These are phyloP conservation scores for Drosophila pseudotakahashii DNA, from an alignment of 2,888 invertebrate species.

Conservation along the genomic window DNA sequence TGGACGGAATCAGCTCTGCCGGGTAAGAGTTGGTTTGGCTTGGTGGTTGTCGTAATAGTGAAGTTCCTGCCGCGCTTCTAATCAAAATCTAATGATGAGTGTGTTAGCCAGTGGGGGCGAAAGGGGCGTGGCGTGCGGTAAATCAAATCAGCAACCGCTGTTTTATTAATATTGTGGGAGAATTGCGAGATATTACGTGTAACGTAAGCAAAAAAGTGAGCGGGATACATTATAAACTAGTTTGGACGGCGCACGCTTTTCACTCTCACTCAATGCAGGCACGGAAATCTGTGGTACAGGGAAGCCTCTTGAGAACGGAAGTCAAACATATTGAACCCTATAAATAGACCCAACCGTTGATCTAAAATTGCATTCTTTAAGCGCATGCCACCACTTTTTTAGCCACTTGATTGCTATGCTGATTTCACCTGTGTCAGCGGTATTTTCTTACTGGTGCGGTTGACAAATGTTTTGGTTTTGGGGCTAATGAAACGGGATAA, in stretches of 20 bases:
- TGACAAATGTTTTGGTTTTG: slow-evolving; percentile 25
- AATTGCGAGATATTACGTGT: slow-evolving; percentile 23
- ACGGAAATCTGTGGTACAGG: slow-evolving; percentile 10
- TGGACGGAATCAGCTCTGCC: slow-evolving; percentile 8
- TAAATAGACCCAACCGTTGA: background rate
- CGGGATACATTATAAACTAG: slow-evolving; percentile 38
- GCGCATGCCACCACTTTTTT: slow-evolving; percentile 13
- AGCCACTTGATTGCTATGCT: background rate
- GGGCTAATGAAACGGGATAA: slow-evolving; percentile 49
- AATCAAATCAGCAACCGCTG: slow-evolving; percentile 6
- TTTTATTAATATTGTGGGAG: slow-evolving; percentile 9
- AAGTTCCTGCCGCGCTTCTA: slow-evolving; percentile 7
- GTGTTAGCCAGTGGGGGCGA: slow-evolving; percentile 4
- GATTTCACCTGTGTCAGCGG: slow-evolving; percentile 23
- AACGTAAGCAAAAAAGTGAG: slow-evolving; percentile 50
- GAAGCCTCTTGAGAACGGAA: background rate
- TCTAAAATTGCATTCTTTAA: slow-evolving; percentile 7
- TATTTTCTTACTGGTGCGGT: slow-evolving; percentile 12
- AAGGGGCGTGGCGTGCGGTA: background rate
- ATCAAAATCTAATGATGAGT: slow-evolving; percentile 12
- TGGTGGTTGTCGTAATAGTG: slow-evolving; percentile 3
- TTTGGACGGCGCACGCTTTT: slow-evolving; percentile 17
- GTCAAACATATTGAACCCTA: background rate
- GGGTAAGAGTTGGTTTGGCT: slow-evolving; percentile 20
- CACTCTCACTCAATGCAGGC: slow-evolving; percentile 23